Percentiles rank a stretch among this genome's conserved stretches.
These are phyloP conservation scores for Drosophila emarginata DNA, from an alignment of 2,888 invertebrate genomes.

Conservation along the genomic window DNA sequence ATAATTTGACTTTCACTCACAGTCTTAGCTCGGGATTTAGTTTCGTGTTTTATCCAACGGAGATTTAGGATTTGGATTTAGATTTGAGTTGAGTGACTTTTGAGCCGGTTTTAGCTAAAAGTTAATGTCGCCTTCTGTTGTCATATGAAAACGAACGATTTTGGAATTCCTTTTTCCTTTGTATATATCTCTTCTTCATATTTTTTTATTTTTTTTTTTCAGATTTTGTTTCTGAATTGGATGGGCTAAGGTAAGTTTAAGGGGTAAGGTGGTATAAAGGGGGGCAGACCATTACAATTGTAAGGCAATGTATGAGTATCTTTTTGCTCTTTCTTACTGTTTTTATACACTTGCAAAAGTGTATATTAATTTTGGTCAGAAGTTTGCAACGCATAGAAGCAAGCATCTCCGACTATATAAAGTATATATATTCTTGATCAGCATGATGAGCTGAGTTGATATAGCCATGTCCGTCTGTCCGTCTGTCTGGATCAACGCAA, in stretches of 20 bases:
- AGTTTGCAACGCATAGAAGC: no score
- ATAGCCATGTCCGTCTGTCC: no score
- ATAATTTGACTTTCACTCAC: conserved; percentile 1
- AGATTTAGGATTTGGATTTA: conserved; percentile 3
- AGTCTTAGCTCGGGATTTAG: not conserved
- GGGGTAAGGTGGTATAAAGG: not conserved
- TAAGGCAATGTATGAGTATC: conserved; percentile 41
- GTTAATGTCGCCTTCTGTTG: conserved; percentile 1
- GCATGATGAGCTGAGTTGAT: no score
- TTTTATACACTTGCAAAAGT: no score
- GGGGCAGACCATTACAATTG: conserved; percentile 45
- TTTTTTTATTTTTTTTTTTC: not conserved
- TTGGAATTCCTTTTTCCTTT: not conserved
- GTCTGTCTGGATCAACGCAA: no score
- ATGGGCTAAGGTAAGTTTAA: conserved; percentile 32
- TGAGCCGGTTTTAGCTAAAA: not conserved
- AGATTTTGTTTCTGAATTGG: not conserved
- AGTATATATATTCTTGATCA: no score
- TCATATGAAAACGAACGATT: not conserved
- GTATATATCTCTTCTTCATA: not conserved
- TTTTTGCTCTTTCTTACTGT: conserved; percentile 14
- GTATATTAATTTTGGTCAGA: no score
- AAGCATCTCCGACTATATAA: no score
- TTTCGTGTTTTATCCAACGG: not conserved
- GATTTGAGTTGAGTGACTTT: conserved; percentile 1